Base-by-base conservation (phyloP, 2,113 vertebrate genomes). In the Osmerus mordax region DNA sequence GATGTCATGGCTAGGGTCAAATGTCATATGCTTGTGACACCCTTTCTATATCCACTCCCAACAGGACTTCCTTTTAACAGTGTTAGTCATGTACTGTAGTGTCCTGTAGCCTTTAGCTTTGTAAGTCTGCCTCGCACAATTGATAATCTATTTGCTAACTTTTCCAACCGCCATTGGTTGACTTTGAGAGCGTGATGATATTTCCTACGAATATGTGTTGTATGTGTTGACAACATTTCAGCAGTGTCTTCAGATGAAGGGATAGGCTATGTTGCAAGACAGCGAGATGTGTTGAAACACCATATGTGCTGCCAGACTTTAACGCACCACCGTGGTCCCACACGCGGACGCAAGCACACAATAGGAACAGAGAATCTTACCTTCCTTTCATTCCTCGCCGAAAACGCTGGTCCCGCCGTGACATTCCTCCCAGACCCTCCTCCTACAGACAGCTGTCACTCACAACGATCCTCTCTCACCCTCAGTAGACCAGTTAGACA, bases 361-460 rank as follows among this genome's bases (percentile, higher is more conserved):
- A 62, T 53, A n/a, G 2, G 36, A 25, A 47, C 32, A 54, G 28
- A 25, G 4, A 58, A 14, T 75, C 89, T 87, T 89, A 92, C 92
- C 89, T 84, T 83, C 86, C 90, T 41, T 89, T 92, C 36, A 78
- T 83, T 77, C 87, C 89, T 73, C 87, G 86, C 32, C 85, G 78
- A 84, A 88, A 92, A 65, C 88, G 85, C 84, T 91, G 89, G 81
- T 93, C 91, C 69, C 89, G 81, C 28, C 88, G 86, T 71, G 92
- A 92, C 91, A 92, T 92, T 64, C 25, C 78, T 74, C 58, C 66
- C 56, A 6, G 16, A 69, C 67, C 56, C 75, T 65, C 66, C 63
- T 59, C 72, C 4, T 3, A 52, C 25, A 66, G 13, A 64, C 54
- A 68, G 60, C 53, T 64, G 52, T 71, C 47, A 60, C n/a, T 75